Evolutionary conservation across 2,888 invertebrate genomes (phyloP).

Genomic region (Acheta domesticus): DNA sequence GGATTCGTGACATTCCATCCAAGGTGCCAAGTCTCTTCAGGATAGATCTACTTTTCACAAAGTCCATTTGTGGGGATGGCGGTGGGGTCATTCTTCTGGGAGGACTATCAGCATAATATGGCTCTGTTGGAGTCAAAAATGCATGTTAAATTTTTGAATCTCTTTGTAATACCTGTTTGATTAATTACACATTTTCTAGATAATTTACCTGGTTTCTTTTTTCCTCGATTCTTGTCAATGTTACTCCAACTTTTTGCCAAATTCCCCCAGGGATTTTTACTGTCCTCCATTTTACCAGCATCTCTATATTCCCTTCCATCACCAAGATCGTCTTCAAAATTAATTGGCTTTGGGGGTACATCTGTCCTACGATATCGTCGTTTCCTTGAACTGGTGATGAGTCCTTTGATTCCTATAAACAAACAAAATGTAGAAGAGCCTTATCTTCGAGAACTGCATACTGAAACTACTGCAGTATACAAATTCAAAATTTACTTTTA

Average conservation of each 20-base stretch:
- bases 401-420: constrained; percentile 46
- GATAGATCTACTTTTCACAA: constrained; percentile 20
- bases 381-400: constrained; percentile 51
- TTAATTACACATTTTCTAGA: not conserved
- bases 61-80: constrained; percentile 18
- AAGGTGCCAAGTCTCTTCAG: constrained; percentile 28
- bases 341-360: constrained; percentile 42
- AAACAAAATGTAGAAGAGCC: too few relatives aligned
- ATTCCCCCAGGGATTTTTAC: constrained; percentile 71
- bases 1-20: constrained; percentile 20
- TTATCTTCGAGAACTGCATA: not conserved
- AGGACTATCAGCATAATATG: constrained; percentile 28
- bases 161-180: too few relatives aligned
- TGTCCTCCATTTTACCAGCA: constrained; percentile 34
- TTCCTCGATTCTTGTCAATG: constrained; percentile 37
- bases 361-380: constrained; percentile 41
- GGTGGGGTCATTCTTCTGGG: constrained; percentile 22
- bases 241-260: constrained; percentile 63
- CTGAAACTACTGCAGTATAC: not conserved
- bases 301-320: constrained; percentile 38
- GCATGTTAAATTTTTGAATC: not conserved
- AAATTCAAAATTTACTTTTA: too few relatives aligned
- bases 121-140: constrained; percentile 22
- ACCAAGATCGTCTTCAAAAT: constrained; percentile 39
- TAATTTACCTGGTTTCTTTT: constrained; percentile 29